Percentiles rank a stretch among this genome's conserved stretches.
Conservation (phyloP, 2,888 invertebrate genomes). For the Plagodis dolabraria region DNA sequence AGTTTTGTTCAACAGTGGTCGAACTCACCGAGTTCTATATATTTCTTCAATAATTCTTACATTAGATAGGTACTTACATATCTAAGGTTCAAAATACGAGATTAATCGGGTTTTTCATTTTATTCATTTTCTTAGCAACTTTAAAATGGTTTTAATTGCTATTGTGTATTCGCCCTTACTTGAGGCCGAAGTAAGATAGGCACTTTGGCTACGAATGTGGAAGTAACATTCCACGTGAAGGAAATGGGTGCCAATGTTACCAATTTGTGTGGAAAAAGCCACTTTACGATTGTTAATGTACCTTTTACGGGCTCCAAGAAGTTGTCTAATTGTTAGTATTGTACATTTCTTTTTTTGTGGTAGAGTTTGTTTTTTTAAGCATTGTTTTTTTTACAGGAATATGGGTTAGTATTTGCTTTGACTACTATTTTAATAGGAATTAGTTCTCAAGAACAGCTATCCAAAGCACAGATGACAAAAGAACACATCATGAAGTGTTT, state of each 20-base stretch:
- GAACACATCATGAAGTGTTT: too few relatives aligned
- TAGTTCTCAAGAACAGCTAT: too few relatives aligned
- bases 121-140: background rate
- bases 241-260: constrained; percentile 29
- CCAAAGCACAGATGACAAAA: too few relatives aligned
- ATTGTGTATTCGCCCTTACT: constrained; percentile 15
- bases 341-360: background rate
- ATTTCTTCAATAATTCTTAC: too few relatives aligned
- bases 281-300: constrained; percentile 35
- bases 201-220: constrained; percentile 26
- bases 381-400: background rate
- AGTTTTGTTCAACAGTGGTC: too few relatives aligned
- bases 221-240: constrained; percentile 28
- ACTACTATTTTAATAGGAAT: too few relatives aligned
- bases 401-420: too few relatives aligned
- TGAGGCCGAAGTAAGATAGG: constrained; percentile 12
- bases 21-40: too few relatives aligned
- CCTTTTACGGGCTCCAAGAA: constrained; percentile 24
- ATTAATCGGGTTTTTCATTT: too few relatives aligned
- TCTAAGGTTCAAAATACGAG: too few relatives aligned
- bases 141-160: background rate
- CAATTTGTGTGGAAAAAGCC: constrained; percentile 35
- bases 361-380: background rate
- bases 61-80: too few relatives aligned
- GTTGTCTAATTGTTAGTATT: constrained; percentile 22